Base-by-base conservation (phyloP, 1,140 invertebrate species). In the Oncopeltus fasciatus region DNA sequence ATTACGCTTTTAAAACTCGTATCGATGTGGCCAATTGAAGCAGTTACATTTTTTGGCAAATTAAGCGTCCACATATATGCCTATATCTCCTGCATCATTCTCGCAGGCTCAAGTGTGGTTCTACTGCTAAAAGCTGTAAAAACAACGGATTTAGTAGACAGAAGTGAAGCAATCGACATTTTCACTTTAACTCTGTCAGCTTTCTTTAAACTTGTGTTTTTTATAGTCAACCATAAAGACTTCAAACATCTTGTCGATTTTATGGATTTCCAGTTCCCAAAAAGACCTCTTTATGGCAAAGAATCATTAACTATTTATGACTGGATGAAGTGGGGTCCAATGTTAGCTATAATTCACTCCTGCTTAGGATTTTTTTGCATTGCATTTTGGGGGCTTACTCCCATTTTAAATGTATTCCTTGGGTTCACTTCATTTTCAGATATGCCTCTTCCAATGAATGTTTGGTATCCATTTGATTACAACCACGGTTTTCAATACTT, bases 161-260 rank as follows among this genome's bases (percentile, higher is more conserved):
- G 59, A 28, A 61, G 59, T 28, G 59, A 61, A 49, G 59, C 59
- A 8, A 61, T 61, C 14, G 59, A 61, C 24, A 61, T 61, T 29
- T 51, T 61, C 2, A 61, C 59, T 9, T 28, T 61, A 46, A 49
- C 46, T 8, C 14, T 26, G 9, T 61, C 59, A 26, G 59, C 59
- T 49, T 43, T 61, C n/a, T 61, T 49, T 29, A 61, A 61, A 49
- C 20, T 61, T 14, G 31, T 61, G 3, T 61, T 38, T 14, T 38
- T 38, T 38, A 14, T 14, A 8, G 5, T 8, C 31, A 38, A 38
- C 31, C 31, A 38, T 14, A 14, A 38, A 8, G 5, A 8, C 14
- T 38, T 38, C 31, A 5, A 14, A 14, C 5, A 38, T 38, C 14
- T 38, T 38, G 31, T 38, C 14, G 31, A 38, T 38, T 38, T 38